Percentiles rank a stretch among this genome's conserved stretches.
Evolutionary conservation across 53 echinoderm and acorn worm genomes (phyloP).

Genomic region (Patiria pectinifera): DNA sequence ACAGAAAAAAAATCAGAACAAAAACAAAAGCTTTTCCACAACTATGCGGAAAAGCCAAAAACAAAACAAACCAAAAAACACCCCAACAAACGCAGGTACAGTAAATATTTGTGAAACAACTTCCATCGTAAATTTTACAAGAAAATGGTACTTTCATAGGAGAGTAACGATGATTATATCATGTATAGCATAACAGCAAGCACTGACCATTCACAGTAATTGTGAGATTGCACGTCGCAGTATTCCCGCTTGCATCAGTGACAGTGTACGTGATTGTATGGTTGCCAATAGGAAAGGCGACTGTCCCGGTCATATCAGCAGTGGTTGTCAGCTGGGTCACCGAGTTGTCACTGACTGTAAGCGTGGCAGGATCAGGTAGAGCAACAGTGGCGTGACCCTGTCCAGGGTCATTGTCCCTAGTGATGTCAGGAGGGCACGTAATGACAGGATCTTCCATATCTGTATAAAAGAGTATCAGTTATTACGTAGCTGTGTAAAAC

Average conservation of each 20-base stretch:
- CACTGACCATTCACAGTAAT: neutral
- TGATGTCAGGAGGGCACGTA: neutral
- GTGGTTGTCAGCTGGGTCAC: neutral
- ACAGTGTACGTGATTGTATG: slow-evolving; percentile 21
- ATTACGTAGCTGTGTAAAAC: too few relatives aligned
- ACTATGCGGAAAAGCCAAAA: too few relatives aligned
- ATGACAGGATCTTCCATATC: slow-evolving; percentile 9
- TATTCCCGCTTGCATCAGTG: slow-evolving; percentile 8
- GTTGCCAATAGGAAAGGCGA: slow-evolving; percentile 4
- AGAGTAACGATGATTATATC: too few relatives aligned
- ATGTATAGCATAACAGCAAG: too few relatives aligned
- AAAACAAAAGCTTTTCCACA: too few relatives aligned
- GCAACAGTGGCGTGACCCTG: neutral
- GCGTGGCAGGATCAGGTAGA: neutral
- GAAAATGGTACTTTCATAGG: too few relatives aligned
- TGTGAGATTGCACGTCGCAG: neutral
- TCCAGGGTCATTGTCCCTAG: neutral
- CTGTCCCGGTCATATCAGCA: neutral
- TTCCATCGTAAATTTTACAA: too few relatives aligned
- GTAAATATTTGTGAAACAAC: too few relatives aligned
- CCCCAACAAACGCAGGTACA: too few relatives aligned
- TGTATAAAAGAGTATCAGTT: neutral
- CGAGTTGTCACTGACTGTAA: slow-evolving; percentile 30
- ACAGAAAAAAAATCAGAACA: too few relatives aligned
- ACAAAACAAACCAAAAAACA: too few relatives aligned